Evolutionary conservation across 2,113 vertebrate genomes (phyloP).

Genomic region (Silurus asotus): DNA sequence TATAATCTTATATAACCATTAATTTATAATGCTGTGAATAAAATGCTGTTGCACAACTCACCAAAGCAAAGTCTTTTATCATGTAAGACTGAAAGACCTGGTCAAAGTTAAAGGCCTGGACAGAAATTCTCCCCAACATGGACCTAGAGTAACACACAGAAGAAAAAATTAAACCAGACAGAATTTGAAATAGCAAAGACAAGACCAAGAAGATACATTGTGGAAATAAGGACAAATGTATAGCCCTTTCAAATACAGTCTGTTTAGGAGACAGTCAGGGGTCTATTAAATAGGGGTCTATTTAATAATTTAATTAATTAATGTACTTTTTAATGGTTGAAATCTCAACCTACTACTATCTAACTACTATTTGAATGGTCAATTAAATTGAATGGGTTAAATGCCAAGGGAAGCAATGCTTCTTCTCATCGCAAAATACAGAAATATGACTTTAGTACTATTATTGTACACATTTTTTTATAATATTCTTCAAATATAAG

Average conservation of each 20-base stretch:
- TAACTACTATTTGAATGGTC: neutral
- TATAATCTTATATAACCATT: neutral
- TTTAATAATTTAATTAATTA: too few species aligned
- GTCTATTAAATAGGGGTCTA: too few species aligned
- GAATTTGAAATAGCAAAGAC: neutral
- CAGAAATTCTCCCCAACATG: constrained; percentile 73
- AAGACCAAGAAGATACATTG: neutral
- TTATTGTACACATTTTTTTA: neutral
- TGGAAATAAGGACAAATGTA: neutral
- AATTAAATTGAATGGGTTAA: neutral
- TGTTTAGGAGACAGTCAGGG: neutral
- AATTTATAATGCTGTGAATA: neutral
- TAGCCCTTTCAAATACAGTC: neutral
- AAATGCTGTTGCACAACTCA: constrained; percentile 51
- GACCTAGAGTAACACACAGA: constrained; percentile 62
- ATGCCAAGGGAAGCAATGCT: neutral
- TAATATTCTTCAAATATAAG: neutral
- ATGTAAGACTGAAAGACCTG: constrained; percentile 66
- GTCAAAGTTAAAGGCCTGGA: constrained; percentile 72
- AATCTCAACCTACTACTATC: neutral
- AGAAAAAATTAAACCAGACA: neutral
- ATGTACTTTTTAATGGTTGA: neutral
- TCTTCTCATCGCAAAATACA: neutral
- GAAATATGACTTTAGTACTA: neutral
- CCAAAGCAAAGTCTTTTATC: constrained; percentile 65